Conservation (phyloP, 2,113 vertebrate species). For the Python bivittatus region DNA sequence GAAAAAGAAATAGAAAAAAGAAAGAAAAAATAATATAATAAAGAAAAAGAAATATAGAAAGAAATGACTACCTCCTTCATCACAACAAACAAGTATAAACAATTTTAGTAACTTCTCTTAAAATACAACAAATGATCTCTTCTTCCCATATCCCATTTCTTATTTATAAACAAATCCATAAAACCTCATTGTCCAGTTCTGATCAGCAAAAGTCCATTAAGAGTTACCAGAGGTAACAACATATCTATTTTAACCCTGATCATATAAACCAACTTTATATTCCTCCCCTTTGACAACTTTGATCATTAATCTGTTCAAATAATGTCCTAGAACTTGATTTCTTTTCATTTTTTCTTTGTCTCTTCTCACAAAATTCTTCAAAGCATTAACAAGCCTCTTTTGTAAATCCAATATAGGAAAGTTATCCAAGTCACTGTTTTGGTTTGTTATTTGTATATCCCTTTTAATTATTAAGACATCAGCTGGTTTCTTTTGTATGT, state of each 20-base stretch:
- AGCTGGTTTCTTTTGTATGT: background rate
- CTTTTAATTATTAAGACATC: background rate
- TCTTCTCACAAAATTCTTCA: background rate
- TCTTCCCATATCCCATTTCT: background rate
- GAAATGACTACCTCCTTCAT: background rate
- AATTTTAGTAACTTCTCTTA: background rate
- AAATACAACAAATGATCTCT: background rate
- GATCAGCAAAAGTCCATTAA: background rate
- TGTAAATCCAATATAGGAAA: background rate
- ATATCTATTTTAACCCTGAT: background rate
- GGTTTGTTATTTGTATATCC: background rate
- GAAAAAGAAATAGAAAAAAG: too few relatives aligned
- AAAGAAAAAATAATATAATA: background rate
- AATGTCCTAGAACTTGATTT: background rate
- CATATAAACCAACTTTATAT: background rate
- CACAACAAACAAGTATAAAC: background rate
- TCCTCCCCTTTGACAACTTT: background rate
- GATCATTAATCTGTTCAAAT: background rate
- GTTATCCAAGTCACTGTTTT: background rate
- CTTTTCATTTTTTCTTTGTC: background rate
- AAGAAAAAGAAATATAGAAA: background rate
- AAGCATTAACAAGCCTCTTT: background rate
- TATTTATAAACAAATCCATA: too few relatives aligned
- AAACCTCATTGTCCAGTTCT: background rate
- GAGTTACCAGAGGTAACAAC: background rate